Conservation (phyloP, 2,113 vertebrate species). For the Alethe castanea region DNA sequence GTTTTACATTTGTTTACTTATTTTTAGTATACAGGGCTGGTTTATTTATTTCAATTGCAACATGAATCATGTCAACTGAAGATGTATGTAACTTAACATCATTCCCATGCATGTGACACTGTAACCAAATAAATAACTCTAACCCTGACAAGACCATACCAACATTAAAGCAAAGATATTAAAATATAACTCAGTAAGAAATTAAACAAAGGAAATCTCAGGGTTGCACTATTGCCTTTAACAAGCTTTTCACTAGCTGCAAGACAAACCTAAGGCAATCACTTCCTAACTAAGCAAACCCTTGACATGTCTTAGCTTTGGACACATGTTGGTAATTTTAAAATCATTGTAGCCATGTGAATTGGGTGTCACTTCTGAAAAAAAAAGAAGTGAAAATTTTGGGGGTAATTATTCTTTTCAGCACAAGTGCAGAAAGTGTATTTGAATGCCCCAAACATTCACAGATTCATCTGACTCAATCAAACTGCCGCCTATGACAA, state of each 20-base stretch:
- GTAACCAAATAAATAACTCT: not conserved
- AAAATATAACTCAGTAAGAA: not conserved
- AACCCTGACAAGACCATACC: not conserved
- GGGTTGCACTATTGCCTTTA: not conserved
- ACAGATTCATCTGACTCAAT: not conserved
- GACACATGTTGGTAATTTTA: slow-evolving; percentile 33
- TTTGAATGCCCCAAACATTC: not conserved
- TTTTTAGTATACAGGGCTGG: not conserved
- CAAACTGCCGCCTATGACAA: not conserved
- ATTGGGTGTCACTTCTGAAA: not conserved
- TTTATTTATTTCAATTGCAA: not conserved
- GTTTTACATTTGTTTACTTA: not conserved
- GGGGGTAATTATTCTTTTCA: not conserved
- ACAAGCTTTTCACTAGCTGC: not conserved
- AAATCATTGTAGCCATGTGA: not conserved
- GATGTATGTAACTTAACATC: not conserved
- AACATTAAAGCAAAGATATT: not conserved
- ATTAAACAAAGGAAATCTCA: not conserved
- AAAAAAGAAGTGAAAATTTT: not conserved
- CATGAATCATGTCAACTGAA: not conserved
- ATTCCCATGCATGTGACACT: not conserved
- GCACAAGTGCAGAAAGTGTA: not conserved
- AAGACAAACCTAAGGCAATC: not conserved
- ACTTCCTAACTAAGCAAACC: not conserved
- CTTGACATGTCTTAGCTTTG: not conserved